Evolutionary conservation across 2,888 invertebrate species (phyloP).

Genomic region (Graphium colonna): DNA sequence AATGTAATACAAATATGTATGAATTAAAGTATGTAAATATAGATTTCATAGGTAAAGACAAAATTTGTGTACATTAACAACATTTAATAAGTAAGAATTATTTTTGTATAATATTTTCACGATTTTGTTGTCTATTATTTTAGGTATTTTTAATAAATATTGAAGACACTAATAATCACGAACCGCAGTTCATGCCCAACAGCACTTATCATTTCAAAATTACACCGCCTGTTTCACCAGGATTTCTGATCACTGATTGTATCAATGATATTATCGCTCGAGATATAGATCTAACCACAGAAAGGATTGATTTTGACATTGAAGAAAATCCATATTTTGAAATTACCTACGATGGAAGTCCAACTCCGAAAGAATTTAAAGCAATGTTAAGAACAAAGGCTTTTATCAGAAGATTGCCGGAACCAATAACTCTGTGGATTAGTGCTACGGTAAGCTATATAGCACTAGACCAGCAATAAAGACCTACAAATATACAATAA

Average conservation of each 20-base stretch:
- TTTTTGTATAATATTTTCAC: neutral
- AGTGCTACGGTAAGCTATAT: constrained; percentile 59
- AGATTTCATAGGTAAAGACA: too few species aligned
- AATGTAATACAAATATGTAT: too few species aligned
- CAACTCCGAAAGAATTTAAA: constrained; percentile 54
- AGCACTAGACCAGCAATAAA: neutral
- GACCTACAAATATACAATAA: neutral
- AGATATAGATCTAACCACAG: constrained; percentile 77
- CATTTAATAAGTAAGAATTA: neutral
- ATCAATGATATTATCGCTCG: constrained; percentile 60
- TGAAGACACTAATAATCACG: constrained; percentile 71
- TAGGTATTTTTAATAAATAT: constrained; percentile 61
- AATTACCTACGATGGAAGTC: constrained; percentile 46
- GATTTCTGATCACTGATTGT: constrained; percentile 59
- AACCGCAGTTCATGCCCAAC: constrained; percentile 55
- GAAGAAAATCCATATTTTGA: constrained; percentile 58
- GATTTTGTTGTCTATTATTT: constrained; percentile 26
- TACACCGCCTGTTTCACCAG: constrained; percentile 70
- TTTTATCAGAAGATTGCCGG: constrained; percentile 55
- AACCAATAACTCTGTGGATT: constrained; percentile 50
- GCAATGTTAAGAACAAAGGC: constrained; percentile 52
- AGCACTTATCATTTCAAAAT: constrained; percentile 53
- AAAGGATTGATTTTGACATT: constrained; percentile 54
- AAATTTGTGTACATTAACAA: too few species aligned
- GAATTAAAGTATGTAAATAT: too few species aligned